These are phyloP conservation scores for Chromis chromis DNA, from an alignment of 2,797 vertebrate species.

Conservation along the genomic window DNA sequence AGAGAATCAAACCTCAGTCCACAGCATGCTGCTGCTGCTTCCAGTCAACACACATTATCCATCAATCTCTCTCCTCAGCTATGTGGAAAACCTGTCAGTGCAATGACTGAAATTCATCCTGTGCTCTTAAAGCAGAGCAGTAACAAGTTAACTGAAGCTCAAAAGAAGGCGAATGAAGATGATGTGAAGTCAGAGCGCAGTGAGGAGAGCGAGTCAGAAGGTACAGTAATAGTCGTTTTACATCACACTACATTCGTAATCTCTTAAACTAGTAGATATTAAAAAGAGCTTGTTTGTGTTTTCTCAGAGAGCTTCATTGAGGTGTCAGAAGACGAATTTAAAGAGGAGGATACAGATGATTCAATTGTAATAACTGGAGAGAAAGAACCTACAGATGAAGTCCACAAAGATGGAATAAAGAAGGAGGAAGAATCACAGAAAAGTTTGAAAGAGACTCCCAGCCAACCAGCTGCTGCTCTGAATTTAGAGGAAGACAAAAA, in stretches of 20 bases:
- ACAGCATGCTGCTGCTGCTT: slow-evolving; percentile 14
- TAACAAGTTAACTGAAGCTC: not conserved
- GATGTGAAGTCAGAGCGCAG: slow-evolving; percentile 39
- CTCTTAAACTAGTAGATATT: not conserved
- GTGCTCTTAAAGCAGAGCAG: slow-evolving; percentile 12
- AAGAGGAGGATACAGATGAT: slow-evolving; percentile 74
- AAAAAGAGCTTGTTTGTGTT: not conserved
- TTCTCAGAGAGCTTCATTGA: slow-evolving; percentile 91
- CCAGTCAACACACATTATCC: slow-evolving; percentile 11
- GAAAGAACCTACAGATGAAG: slow-evolving; percentile 63
- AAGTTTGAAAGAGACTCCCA: not conserved
- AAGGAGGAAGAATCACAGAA: slow-evolving; percentile 58
- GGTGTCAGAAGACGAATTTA: slow-evolving; percentile 82
- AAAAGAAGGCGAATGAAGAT: slow-evolving; percentile 13
- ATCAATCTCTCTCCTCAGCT: not conserved
- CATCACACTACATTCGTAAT: not conserved
- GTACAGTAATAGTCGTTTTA: slow-evolving; percentile 54
- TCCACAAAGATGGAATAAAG: slow-evolving; percentile 2
- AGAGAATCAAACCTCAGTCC: slow-evolving; percentile 1
- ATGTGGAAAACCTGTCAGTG: not conserved
- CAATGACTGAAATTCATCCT: slow-evolving; percentile 11
- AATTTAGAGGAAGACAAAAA: slow-evolving; percentile 37
- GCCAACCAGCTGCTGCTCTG: slow-evolving; percentile 71
- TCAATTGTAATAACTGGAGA: slow-evolving; percentile 35
- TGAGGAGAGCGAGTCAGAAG: slow-evolving; percentile 81